phyloP scores from a whole-genome alignment of 2,888 invertebrate genomes.

The Hypselothyrea guttata region DNA sequence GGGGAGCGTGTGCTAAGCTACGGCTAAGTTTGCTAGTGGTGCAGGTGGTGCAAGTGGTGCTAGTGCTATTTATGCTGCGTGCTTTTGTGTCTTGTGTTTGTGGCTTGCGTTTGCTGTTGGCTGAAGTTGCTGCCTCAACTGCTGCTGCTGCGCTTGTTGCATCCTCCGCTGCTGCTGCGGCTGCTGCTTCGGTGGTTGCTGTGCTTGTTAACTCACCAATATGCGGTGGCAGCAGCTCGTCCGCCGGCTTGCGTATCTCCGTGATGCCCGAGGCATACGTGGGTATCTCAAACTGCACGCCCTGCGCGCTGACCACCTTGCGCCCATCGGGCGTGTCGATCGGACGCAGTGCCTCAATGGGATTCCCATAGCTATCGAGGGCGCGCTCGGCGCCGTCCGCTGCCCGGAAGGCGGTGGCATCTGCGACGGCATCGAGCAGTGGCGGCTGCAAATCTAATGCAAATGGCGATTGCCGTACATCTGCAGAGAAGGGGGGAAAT shows the following conservation, averaged over 20 bases:
- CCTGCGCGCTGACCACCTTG: constrained; percentile 80
- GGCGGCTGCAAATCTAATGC: constrained; percentile 81
- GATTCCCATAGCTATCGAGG: constrained; percentile 82
- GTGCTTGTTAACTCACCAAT: constrained; percentile 79
- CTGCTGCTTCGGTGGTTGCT: constrained; percentile 20
- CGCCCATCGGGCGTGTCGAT: constrained; percentile 81
- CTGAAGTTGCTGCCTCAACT: constrained; percentile 9
- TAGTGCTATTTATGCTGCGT: constrained; percentile 15
- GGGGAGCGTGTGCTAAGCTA: constrained; percentile 32
- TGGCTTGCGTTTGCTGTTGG: constrained; percentile 16
- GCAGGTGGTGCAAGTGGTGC: constrained; percentile 8
- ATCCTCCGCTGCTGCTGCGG: constrained; percentile 19
- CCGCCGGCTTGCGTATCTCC: constrained; percentile 80
- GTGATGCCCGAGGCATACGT: constrained; percentile 82
- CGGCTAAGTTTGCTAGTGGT: constrained; percentile 27
- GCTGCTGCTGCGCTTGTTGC: constrained; percentile 22
- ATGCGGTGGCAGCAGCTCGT: constrained; percentile 81
- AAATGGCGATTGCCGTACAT: constrained; percentile 80
- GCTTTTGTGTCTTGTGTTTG: constrained; percentile 34
- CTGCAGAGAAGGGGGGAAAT: constrained; percentile 72
- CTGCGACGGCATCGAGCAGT: constrained; percentile 53
- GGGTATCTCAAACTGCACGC: constrained; percentile 82
- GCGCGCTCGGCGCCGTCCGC: constrained; percentile 44
- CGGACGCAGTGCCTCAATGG: constrained; percentile 77
- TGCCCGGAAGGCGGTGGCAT: constrained; percentile 36